Evolutionary conservation across 2,113 vertebrate genomes (phyloP).

Genomic region (Lucifuga dentata): DNA sequence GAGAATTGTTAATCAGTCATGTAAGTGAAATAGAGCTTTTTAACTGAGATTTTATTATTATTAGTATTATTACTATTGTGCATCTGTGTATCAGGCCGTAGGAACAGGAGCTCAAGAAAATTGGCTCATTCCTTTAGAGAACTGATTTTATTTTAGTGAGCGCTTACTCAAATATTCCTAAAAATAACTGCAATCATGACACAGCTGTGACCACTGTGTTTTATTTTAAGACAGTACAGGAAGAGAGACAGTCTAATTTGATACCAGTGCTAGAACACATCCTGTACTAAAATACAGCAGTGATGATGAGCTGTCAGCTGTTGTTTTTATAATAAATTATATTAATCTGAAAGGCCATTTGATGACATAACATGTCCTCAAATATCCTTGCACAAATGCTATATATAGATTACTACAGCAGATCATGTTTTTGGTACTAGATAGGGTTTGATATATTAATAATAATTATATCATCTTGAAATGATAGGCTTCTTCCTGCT

Average conservation of each 20-base stretch:
- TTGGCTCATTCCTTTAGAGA: no score
- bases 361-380: constrained; percentile 25
- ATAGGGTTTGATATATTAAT: no score
- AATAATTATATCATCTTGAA: no score
- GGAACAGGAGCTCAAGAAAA: not conserved
- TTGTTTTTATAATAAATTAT: constrained; percentile 7
- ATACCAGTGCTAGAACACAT: not conserved
- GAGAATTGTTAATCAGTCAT: no score
- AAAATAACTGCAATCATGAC: constrained; percentile 46
- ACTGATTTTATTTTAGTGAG: not conserved
- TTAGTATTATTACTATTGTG: no score
- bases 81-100: not conserved
- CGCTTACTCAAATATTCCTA: constrained; percentile 26
- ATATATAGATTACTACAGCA: constrained; percentile 37
- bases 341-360: not conserved
- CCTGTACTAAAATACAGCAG: not conserved
- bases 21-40: not conserved
- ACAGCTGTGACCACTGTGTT: constrained; percentile 12
- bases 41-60: no score
- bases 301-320: constrained; percentile 31
- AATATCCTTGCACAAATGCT: constrained; percentile 10
- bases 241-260: constrained; percentile 6
- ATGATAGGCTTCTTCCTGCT: no score
- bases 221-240: constrained; percentile 44
- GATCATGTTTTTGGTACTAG: not conserved